These are phyloP conservation scores for Bruchidius siliquastri DNA, from an alignment of 2,888 invertebrate genomes.

Conservation along the genomic window DNA sequence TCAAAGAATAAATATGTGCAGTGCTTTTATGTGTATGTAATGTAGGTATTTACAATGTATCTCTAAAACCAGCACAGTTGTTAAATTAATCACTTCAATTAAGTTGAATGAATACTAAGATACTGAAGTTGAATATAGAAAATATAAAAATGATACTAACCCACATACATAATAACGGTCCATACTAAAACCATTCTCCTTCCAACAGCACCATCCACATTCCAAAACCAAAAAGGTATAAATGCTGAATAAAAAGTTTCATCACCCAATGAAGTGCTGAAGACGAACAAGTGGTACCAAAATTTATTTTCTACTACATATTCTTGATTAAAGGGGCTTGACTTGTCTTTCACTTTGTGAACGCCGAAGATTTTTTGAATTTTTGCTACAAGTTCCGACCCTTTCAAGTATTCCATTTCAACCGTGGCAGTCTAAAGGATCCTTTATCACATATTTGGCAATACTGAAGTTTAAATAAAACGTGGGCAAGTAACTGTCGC, in stretches of 20 bases:
- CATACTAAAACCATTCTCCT: conserved; percentile 77
- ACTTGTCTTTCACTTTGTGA: conserved; percentile 37
- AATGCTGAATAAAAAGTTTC: conserved; percentile 88
- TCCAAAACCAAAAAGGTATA: conserved; percentile 94
- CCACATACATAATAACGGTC: conserved; percentile 80
- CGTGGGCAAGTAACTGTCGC: not conserved
- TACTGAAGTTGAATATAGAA: too few species aligned
- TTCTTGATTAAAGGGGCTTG: conserved; percentile 29
- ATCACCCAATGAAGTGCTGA: conserved; percentile 85
- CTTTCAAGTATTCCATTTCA: conserved; percentile 63
- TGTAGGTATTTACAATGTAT: too few species aligned
- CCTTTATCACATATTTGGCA: not conserved
- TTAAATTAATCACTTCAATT: too few species aligned
- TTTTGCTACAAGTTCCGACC: conserved; percentile 69
- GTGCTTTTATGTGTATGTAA: too few species aligned
- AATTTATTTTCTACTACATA: conserved; percentile 65
- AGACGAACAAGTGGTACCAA: conserved; percentile 79
- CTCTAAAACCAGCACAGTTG: too few species aligned
- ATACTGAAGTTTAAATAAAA: not conserved
- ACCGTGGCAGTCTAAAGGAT: not conserved
- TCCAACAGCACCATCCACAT: conserved; percentile 82
- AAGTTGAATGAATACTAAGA: too few species aligned
- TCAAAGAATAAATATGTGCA: too few species aligned
- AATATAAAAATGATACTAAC: conserved; percentile 49
- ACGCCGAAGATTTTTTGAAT: conserved; percentile 80